Base-by-base conservation (phyloP, 2,888 invertebrate species). In the Acleris emargana region DNA sequence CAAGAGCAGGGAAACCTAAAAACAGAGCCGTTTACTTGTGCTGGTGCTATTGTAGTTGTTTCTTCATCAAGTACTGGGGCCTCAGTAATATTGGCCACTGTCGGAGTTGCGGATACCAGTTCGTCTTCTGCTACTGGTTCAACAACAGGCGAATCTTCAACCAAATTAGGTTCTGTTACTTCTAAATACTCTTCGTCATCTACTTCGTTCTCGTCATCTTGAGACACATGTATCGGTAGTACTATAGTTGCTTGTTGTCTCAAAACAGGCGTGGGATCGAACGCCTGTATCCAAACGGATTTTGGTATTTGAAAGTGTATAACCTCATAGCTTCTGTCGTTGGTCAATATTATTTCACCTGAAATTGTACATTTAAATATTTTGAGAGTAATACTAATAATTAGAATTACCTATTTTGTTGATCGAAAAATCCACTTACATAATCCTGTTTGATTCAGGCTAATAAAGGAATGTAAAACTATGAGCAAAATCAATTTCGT, bases 1-100 rank as follows among this genome's bases (percentile, higher is more conserved):
- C 96, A 96, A 0, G 91, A 84, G 78, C 96, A 96, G 0, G 95
- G 95, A 68, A 94, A 93, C 72, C 93, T 84, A 25, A 88, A 73
- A n/a, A 93, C 87, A 79, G 93, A 91, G 0, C 94, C 93, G 7
- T 83, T 74, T 9, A 91, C 85, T 72, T 78, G 75, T 52, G 75
- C 76, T 52, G 72, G 73, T 38, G 76, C 72, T 16, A 73, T 68
- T 63, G 78, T 72, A 38, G 71, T 70, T 5, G 62, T 57, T 51
- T 61, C 64, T 25, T 71, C 82, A 74, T 83, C 77, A 47, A 80
- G 53, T 50, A 78, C 59, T 22, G 87, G 81, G 22, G 62, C 68
- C 73, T 79, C 78, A 22, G 84, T 76, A 25, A 73, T 70, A 67
- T 69, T 69, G 9, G 74, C 68, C 55, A 74, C 73, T 22, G 72